phyloP scores from a whole-genome alignment of 2,113 vertebrate genomes.

The Rutilus rutilus region DNA sequence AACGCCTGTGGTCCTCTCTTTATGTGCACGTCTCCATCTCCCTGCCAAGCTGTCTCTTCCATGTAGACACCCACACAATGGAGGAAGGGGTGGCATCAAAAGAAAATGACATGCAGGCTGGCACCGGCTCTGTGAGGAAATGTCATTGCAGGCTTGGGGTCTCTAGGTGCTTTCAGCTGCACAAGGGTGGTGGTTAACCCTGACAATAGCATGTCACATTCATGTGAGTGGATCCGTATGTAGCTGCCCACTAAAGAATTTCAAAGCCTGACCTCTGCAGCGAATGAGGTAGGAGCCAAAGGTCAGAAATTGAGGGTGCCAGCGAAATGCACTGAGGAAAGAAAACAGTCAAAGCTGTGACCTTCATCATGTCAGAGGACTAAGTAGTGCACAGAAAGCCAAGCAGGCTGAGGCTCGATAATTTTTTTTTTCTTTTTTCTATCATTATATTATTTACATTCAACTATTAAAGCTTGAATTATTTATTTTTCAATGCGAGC shows the following conservation, averaged over 20 bases:
- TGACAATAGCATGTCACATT: constrained; percentile 47
- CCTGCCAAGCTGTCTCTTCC: constrained; percentile 71
- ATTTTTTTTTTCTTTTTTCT: not conserved
- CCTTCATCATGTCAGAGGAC: constrained; percentile 34
- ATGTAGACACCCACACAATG: constrained; percentile 65
- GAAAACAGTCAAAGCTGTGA: constrained; percentile 17
- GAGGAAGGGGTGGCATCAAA: constrained; percentile 60
- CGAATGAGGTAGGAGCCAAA: constrained; percentile 44
- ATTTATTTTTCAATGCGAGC: not conserved
- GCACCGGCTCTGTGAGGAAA: constrained; percentile 66
- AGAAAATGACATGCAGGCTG: constrained; percentile 66
- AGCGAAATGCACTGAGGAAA: constrained; percentile 19
- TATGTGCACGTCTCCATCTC: constrained; percentile 61
- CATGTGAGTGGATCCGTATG: constrained; percentile 23
- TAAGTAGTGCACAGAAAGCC: not conserved
- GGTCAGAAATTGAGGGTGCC: constrained; percentile 37
- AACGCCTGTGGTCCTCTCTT: constrained; percentile 48
- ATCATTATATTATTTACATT: not conserved
- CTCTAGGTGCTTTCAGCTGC: constrained; percentile 52
- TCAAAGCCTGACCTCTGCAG: constrained; percentile 27
- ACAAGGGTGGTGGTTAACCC: constrained; percentile 54
- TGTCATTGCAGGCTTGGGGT: constrained; percentile 64
- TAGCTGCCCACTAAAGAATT: constrained; percentile 47
- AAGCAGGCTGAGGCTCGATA: constrained; percentile 10
- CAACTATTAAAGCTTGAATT: not conserved